Base-by-base conservation (phyloP, 2,888 invertebrate genomes). In the Hirtodrosophila cameraria region DNA sequence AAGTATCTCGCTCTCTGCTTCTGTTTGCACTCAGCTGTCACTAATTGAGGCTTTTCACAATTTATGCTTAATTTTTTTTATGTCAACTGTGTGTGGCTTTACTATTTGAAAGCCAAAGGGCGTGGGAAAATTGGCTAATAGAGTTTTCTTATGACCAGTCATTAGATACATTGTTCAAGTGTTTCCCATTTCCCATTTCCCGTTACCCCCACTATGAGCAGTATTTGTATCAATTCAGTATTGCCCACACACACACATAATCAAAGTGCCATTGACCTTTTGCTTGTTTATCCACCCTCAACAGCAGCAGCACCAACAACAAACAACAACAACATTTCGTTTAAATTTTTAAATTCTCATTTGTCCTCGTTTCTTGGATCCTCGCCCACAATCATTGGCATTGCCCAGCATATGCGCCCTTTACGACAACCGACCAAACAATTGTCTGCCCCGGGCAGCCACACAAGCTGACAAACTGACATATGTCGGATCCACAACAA, bases 21-120 rank as follows among this genome's bases (percentile, higher is more conserved):
- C 39, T 41, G 38, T 57, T 31, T 48, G 39, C 48, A 57, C 41
- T 57, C 50, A 57, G 57, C 58, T 54, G 57, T 52, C 57, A 59
- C 68, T 57, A 61, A 75, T 69, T 52, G 53, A 49, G 43, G 31
- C 35, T 23, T 60, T 64, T 64, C 54, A 41, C 46, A 62, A 36
- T 49, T 69, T 62, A 58, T 55, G 68, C 55, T 64, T n/a, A n/a
- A 46, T 39, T 18, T 55, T 74, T 54, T n/a, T n/a, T n/a, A n/a
- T 65, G 67, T 62, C 67, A 54, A 59, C 54, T 30, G 41, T 11
- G 23, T 38, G 27, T 31, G 8, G 38, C 20, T 45, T 23, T 33
- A 16, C 38, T 48, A 57, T 49, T 57, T 49, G 38, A 5, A 18
- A 12, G 25, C n/a, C n/a, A n/a, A n/a, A n/a, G 28, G 52, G 12